Percentiles rank a stretch among this genome's conserved stretches.
phyloP scores from a whole-genome alignment of 2,888 invertebrate genomes.

The Agrochola lota region DNA sequence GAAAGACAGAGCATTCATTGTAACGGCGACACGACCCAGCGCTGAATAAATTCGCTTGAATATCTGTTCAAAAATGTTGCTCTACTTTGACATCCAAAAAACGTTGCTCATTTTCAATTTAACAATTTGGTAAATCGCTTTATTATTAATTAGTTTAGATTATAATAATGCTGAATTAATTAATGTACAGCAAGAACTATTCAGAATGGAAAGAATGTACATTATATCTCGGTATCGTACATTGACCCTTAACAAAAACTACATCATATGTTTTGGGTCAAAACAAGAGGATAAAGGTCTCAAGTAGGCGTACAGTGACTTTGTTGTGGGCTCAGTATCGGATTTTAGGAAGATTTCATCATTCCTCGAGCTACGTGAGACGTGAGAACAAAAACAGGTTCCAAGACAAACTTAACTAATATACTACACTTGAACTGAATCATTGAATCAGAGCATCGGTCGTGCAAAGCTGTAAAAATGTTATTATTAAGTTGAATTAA shows the following conservation, averaged over 20 bases:
- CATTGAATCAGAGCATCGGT: not conserved
- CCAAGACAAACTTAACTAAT: not conserved
- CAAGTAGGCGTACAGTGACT: slow-evolving; percentile 47
- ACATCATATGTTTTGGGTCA: slow-evolving; percentile 38
- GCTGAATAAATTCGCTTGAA: slow-evolving; percentile 46
- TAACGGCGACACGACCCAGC: slow-evolving; percentile 18
- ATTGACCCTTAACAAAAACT: slow-evolving; percentile 48
- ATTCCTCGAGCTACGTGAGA: slow-evolving; percentile 25
- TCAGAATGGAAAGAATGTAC: not conserved
- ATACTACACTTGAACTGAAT: not conserved
- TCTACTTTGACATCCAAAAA: slow-evolving; percentile 14
- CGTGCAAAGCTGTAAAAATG: not conserved
- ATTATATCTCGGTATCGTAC: not conserved
- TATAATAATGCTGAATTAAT: slow-evolving; percentile 9
- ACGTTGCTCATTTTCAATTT: slow-evolving; percentile 18
- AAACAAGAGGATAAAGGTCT: slow-evolving; percentile 60
- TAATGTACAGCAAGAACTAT: slow-evolving; percentile 19
- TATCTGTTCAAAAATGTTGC: slow-evolving; percentile 3
- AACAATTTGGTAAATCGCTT: not conserved
- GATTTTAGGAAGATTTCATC: slow-evolving; percentile 45
- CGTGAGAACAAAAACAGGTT: slow-evolving; percentile 36
- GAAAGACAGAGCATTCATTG: slow-evolving; percentile 48
- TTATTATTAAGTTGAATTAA: not conserved
- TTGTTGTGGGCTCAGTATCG: slow-evolving; percentile 53
- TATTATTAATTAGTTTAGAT: slow-evolving; percentile 27